phyloP scores from a whole-genome alignment of 2,888 invertebrate genomes.

The Drosophila prolongata region DNA sequence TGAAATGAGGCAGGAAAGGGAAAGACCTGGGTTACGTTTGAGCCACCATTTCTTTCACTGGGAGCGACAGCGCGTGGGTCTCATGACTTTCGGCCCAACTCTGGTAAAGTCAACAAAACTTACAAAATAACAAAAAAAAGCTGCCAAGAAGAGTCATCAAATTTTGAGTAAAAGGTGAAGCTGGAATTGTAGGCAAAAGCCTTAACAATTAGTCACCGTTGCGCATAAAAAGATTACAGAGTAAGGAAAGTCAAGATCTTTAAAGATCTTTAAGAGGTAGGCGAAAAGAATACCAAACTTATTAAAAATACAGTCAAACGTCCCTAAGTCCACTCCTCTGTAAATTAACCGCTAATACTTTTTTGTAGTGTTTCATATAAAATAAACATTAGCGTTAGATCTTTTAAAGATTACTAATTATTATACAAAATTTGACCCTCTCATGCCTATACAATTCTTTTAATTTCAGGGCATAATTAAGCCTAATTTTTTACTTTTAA shows the following conservation, averaged over 20 bases:
- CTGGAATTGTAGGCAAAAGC: conserved; percentile 6
- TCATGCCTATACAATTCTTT: not conserved
- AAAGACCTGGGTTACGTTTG: conserved; percentile 9
- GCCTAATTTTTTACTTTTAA: conserved; percentile 6
- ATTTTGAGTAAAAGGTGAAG: conserved; percentile 20
- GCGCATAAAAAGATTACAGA: conserved; percentile 23
- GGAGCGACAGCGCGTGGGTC: conserved; percentile 55
- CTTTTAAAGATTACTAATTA: not conserved
- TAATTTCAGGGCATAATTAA: conserved; percentile 4
- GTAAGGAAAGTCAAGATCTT: conserved; percentile 15
- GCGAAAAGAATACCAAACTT: conserved; percentile 9
- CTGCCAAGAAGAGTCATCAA: conserved; percentile 29
- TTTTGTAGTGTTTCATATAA: too few species aligned
- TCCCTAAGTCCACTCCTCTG: not conserved
- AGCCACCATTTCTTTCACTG: conserved; percentile 23
- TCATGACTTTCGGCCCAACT: conserved; percentile 18
- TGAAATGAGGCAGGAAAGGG: conserved; percentile 8
- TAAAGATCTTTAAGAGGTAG: conserved; percentile 19
- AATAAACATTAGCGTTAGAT: too few species aligned
- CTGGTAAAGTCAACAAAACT: conserved; percentile 52
- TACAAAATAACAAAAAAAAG: conserved; percentile 17
- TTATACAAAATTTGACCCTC: too few species aligned
- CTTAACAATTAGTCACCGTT: conserved; percentile 73
- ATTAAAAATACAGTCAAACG: conserved; percentile 9
- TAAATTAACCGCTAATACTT: too few species aligned